phyloP scores from a whole-genome alignment of 53 echinoderm and acorn worm genomes.

The Pentamera pediparva region DNA sequence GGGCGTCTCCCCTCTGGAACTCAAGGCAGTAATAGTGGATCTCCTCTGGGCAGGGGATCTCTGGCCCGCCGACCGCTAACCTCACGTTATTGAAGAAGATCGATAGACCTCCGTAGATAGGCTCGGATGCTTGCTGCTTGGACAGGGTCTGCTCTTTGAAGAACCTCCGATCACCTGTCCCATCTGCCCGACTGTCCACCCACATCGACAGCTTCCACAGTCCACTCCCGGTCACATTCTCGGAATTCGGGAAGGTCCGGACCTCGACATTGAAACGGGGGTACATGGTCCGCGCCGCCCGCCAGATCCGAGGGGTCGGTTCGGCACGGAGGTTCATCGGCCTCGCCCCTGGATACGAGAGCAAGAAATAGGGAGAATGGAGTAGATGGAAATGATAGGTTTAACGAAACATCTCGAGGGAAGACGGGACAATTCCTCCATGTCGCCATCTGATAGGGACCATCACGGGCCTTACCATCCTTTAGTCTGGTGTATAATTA shows the following conservation, averaged over 20 bases:
- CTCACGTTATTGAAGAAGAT: background rate
- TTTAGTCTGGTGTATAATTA: no score
- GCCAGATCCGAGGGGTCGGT: background rate
- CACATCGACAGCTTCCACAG: constrained; percentile 24
- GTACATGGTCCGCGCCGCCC: background rate
- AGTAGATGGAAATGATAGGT: no score
- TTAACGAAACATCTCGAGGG: no score
- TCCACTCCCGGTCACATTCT: constrained; percentile 12
- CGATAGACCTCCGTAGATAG: background rate
- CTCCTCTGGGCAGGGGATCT: background rate
- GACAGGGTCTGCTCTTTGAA: constrained; percentile 10
- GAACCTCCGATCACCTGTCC: background rate
- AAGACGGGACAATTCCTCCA: no score
- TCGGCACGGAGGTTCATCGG: background rate
- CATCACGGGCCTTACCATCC: no score
- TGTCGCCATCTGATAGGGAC: no score
- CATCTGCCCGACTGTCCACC: background rate
- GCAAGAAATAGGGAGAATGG: no score
- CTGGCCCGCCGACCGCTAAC: background rate
- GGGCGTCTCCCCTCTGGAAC: background rate
- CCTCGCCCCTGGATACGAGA: background rate
- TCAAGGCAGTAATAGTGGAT: background rate
- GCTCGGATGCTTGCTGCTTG: background rate
- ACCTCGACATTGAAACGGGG: background rate
- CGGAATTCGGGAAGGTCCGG: background rate